phyloP scores from a whole-genome alignment of 1,140 invertebrate genomes.

The Trachymyrmex septentrionalis region DNA sequence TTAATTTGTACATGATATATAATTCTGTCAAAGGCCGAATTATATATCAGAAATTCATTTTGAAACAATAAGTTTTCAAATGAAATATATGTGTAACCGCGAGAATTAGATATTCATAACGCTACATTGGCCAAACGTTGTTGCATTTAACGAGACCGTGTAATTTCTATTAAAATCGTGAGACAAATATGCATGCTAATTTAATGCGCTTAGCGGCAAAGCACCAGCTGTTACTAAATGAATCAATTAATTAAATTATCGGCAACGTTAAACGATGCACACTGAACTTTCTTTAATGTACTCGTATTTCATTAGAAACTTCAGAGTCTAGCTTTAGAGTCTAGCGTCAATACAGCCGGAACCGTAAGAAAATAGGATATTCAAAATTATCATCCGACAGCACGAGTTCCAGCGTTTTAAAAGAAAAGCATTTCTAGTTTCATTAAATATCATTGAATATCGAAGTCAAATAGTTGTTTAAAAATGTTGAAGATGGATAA shows the following conservation, averaged over 20 bases:
- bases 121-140: slow-evolving; percentile 27
- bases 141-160: slow-evolving; percentile 11
- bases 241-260: slow-evolving; percentile 72
- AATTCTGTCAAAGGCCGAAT: slow-evolving; percentile 33
- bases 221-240: slow-evolving; percentile 57
- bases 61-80: slow-evolving; percentile 31
- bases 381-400: background rate
- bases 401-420: background rate
- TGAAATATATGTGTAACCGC: slow-evolving; percentile 11
- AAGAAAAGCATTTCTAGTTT: background rate
- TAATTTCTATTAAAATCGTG: slow-evolving; percentile 62
- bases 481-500: background rate
- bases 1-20: too few species aligned
- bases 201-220: slow-evolving; percentile 29
- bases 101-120: slow-evolving; percentile 58
- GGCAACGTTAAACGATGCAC: slow-evolving; percentile 59
- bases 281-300: slow-evolving; percentile 58
- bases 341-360: slow-evolving; percentile 2
- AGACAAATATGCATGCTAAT: slow-evolving; percentile 60
- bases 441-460: background rate
- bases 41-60: too few species aligned
- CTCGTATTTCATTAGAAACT: slow-evolving; percentile 51
- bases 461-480: background rate
- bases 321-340: slow-evolving; percentile 59
- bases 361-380: slow-evolving; percentile 6